A percentile compares a stretch with the other conserved stretches of the same genome.
These are phyloP conservation scores for Pammene aurita DNA, from an alignment of 2,888 invertebrate genomes.

Conservation along the genomic window DNA sequence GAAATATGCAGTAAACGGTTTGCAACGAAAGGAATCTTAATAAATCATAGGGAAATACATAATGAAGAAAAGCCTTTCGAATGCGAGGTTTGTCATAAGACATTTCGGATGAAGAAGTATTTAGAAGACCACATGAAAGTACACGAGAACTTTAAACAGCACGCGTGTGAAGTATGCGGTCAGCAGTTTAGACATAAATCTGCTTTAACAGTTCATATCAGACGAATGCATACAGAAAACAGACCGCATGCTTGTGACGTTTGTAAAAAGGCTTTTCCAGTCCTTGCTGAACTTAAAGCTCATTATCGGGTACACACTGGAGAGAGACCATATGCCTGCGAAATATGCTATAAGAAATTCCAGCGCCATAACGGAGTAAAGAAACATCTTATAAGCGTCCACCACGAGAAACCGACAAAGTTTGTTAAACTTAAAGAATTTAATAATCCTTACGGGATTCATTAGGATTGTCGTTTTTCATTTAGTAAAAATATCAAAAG, in stretches of 20 bases:
- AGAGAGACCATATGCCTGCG: conserved; percentile 12
- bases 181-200: conserved; percentile 13
- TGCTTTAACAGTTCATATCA: not conserved
- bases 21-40: conserved; percentile 4
- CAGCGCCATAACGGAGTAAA: not conserved
- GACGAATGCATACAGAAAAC: conserved; percentile 1
- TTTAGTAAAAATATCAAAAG: too few relatives aligned
- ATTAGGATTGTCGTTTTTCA: not conserved
- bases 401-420: conserved; percentile 17
- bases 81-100: conserved; percentile 3
- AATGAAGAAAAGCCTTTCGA: not conserved
- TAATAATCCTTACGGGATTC: conserved; percentile 1
- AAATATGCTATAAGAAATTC: conserved; percentile 15
- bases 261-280: conserved; percentile 14
- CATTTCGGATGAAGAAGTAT: conserved; percentile 1
- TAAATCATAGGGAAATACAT: conserved; percentile 8
- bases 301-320: conserved; percentile 18
- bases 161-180: conserved; percentile 15
- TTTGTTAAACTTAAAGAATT: conserved; percentile 16
- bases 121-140: conserved; percentile 7
- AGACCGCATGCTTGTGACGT: conserved; percentile 5
- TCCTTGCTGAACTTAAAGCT: conserved; percentile 4
- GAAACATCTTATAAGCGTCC: conserved; percentile 14
- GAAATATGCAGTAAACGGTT: conserved; percentile 14
- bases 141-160: conserved; percentile 8